Percentiles rank a stretch among this genome's conserved stretches.
Evolutionary conservation across 2,113 vertebrate species (phyloP).

Genomic region (Eolophus roseicapilla): DNA sequence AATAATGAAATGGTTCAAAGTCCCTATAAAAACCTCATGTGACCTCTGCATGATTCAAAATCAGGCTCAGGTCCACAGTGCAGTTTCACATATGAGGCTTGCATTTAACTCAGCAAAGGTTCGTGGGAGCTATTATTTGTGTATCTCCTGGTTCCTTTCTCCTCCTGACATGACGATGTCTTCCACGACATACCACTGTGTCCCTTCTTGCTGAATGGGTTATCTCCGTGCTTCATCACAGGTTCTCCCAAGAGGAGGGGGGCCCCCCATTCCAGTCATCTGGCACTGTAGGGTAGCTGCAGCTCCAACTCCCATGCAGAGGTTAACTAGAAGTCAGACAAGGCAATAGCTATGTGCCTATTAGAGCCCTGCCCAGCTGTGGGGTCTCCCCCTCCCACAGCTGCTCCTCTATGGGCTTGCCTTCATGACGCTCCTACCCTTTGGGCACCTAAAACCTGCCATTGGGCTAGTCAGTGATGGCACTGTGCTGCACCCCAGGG

Average conservation of each 20-base stretch:
- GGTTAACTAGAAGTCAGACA: neutral
- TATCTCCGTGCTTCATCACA: fast-evolving
- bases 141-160: neutral
- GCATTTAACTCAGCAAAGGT: neutral
- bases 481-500: neutral
- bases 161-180: fast-evolving
- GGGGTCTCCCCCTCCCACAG: neutral
- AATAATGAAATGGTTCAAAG: neutral
- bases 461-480: neutral
- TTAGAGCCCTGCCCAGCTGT: neutral
- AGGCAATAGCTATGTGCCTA: neutral
- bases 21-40: neutral
- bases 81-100: neutral
- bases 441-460: neutral
- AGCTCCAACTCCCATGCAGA: neutral
- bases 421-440: neutral
- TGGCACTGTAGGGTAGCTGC: neutral
- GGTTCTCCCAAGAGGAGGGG: neutral
- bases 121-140: neutral
- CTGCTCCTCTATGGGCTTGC: neutral
- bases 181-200: neutral
- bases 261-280: neutral
- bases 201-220: neutral
- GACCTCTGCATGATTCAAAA: neutral
- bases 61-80: neutral